Evolutionary conservation across 1,140 invertebrate genomes (phyloP), one percentile per base, ranked within the genome.

Genomic region (Drosophila pallidifrons): DNA sequence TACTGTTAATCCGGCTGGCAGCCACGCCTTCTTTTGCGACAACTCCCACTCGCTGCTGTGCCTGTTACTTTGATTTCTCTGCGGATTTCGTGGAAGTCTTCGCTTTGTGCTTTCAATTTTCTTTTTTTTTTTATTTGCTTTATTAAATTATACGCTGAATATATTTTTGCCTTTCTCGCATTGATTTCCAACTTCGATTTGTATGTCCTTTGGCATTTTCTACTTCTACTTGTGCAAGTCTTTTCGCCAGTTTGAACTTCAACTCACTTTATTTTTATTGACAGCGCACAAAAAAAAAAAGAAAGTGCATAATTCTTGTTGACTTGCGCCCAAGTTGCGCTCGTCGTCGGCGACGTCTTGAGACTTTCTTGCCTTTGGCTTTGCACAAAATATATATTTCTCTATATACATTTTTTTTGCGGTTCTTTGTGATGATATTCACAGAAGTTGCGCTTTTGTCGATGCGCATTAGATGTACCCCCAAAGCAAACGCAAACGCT

Each of bases 81-180:
- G 72, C 52, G 85, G 85, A 89, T 66, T 52, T 55, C 58, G 45
- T 35, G 7, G 38, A 61, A 59, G 45, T 59, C 28, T 61, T 68
- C 41, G 57, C 57, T 67, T 65, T 73, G 64, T 81, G 59, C 65
- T 55, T 76, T 77, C 38, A 65, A 35, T 70, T 70, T 25, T 25
- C 20, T 3, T 25, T 25, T 25, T 25, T 20, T 25, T 25, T 89
- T 81, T 88, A 89, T 91, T 91, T 86, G 78, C 80, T 89, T 91
- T 91, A 91, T 91, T 91, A 91, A 91, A 91, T 91, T 91, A 91
- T 89, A 89, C 89, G 89, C 89, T 91, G 89, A 91, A 91, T 91
- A 91, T 91, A 91, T 91, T 91, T 82, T 71, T 79, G 71, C 83
- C 77, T 69, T 81, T 55, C 70, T 55, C 70, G 87, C 87, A 91